phyloP scores from a whole-genome alignment of 2,113 vertebrate genomes.

The Macrotus californicus region DNA sequence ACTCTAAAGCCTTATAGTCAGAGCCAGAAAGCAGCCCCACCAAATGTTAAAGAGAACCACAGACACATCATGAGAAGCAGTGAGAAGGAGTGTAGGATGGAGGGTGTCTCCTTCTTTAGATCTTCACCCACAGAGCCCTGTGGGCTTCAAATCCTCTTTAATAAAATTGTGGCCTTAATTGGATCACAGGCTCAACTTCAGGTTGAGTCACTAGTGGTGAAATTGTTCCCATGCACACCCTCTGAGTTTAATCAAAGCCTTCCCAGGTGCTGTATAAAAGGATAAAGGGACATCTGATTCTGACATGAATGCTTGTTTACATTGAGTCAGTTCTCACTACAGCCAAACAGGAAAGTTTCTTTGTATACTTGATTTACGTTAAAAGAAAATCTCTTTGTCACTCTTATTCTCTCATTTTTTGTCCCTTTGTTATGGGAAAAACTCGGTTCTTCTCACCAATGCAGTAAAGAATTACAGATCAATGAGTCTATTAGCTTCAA shows the following conservation, averaged over 20 bases:
- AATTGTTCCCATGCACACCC: background rate
- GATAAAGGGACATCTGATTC: background rate
- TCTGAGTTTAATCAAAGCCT: background rate
- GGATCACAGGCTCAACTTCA: background rate
- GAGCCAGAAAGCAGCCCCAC: background rate
- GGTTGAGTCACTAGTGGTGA: background rate
- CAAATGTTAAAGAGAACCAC: background rate
- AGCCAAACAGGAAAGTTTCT: background rate
- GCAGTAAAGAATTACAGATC: too few species aligned
- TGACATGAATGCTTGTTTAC: background rate
- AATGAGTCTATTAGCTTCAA: too few species aligned
- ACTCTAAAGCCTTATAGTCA: background rate
- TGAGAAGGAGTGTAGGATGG: background rate
- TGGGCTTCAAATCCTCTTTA: background rate
- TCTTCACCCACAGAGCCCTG: background rate
- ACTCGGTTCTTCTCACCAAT: too few species aligned
- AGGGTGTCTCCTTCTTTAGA: background rate
- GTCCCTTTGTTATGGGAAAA: too few species aligned
- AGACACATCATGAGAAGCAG: background rate
- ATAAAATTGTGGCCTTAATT: background rate
- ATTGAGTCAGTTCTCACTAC: background rate
- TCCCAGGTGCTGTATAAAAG: background rate
- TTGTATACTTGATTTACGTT: background rate
- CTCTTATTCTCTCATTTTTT: background rate
- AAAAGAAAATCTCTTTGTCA: background rate